Base-by-base conservation (phyloP, 2,888 invertebrate genomes). In the Poecilobothrus nobilitatus region DNA sequence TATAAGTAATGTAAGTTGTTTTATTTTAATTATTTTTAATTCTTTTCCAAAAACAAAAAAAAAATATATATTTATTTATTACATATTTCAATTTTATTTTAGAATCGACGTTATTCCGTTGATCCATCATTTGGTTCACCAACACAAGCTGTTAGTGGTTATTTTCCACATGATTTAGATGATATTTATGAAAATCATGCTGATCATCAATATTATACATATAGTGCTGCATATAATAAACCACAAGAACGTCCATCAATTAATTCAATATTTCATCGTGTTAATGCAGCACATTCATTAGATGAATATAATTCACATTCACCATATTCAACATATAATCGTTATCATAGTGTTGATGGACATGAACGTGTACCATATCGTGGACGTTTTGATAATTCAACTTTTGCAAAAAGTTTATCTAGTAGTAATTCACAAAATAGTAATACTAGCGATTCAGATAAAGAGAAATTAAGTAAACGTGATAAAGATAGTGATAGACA, bases 101-200 rank as follows among this genome's bases (percentile, higher is more conserved):
- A 81, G 81, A 78, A 78, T 72, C 80, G 82, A 20, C 77, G 78
- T 10, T 74, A 75, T 5, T 76, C 75, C 20, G 75, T 76, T 8
- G 80, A 79, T 37, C 71, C 74, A 18, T 27, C 27, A 27, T 76
- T 74, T 68, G 76, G 76, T 37, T 78, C 78, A 53, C 80, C 80
- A 66, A 81, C 75, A 1, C 66, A 68, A 21, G 67, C 66, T 4
- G 27, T 27, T 27, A 21, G 44, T 3, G 80, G 80, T 2, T 81
- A 74, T 71, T 82, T 81, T 74, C 81, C 81, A 22, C 81, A 82
- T 69, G 82, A 82, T 77, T 78, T 82, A 71, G 81, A 82, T 71
- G 81, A 82, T 70, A 82, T 82, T 44, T 79, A 78, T 71, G 82
- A 82, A 71, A 76, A 76, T 69, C 79, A 81, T 71, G 75, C 73